Evolutionary conservation across 2,113 vertebrate species (phyloP).

Genomic region (Scopus umbretta): DNA sequence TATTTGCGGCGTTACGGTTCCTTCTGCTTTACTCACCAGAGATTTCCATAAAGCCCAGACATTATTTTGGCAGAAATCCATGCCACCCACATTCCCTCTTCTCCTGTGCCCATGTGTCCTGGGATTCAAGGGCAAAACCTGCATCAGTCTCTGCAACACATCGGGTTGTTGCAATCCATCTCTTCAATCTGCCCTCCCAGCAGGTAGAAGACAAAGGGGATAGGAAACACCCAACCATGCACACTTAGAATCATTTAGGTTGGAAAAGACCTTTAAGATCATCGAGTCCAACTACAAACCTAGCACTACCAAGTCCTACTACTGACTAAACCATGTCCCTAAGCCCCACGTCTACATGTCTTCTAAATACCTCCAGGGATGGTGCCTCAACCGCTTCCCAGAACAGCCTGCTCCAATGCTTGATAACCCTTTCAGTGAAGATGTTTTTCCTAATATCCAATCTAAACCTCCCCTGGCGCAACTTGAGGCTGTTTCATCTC

Average conservation of each 20-base stretch:
- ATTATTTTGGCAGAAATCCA: not conserved
- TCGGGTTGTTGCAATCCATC: not conserved
- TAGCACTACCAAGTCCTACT: no score
- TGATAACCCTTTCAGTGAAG: no score
- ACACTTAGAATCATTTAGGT: not conserved
- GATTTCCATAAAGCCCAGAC: not conserved
- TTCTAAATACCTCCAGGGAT: no score
- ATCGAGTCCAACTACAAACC: no score
- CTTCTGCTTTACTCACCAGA: not conserved
- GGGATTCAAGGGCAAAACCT: not conserved
- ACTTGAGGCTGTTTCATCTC: not conserved
- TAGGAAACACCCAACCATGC: not conserved
- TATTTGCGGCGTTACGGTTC: fast-evolving
- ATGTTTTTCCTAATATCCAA: no score
- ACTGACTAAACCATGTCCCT: no score
- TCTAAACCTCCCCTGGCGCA: no score
- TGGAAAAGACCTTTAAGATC: not conserved
- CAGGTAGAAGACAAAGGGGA: not conserved
- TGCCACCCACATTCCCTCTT: not conserved
- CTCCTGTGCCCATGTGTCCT: fast-evolving
- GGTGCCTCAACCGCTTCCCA: no score
- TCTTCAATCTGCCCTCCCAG: not conserved
- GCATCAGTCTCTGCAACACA: not conserved
- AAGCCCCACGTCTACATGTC: no score
- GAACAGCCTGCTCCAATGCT: no score